Base-by-base conservation (phyloP, 2,113 vertebrate species). In the Ellobius talpinus region DNA sequence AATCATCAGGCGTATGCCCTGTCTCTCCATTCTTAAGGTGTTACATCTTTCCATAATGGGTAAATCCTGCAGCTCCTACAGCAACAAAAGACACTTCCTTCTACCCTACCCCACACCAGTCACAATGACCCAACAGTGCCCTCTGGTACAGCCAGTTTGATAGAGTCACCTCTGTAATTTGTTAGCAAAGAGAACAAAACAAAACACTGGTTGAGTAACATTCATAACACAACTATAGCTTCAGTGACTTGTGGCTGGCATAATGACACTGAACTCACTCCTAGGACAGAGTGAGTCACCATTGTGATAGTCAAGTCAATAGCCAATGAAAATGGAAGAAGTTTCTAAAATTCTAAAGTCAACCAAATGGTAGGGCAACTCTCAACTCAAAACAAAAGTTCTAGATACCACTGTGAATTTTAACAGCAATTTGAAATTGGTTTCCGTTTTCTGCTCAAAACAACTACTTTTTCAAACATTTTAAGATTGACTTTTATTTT, bases 101-200 rank as follows among this genome's bases (percentile, higher is more conserved):
- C 89, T 39, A 55, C 55, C 50, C 63, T 91, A 21, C 16, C 85
- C 24, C 61, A 66, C 61, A 66, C 72, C 63, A 74, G 81, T 89
- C 91, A 78, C 91, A 26, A 24, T 96, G 85, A 97, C 92, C 76
- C 91, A 96, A 89, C 66, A 95, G 86, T 87, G 88, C 47, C 76
- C 79, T n/a, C 9, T 36, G 79, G 91, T 92, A 81, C n/a, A 84
- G 45, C 42, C 63, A 42, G 74, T 58, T 63, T 74, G 33, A 68
- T 55, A 63, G 42, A 66, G 42, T 88, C 92, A 89, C 42, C 89
- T 65, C 72, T 82, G 19, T 72, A 55, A 55, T 63, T 93, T 96
- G 79, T 87, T 95, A 87, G 90, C 94, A 90, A 82, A 24, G 17
- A 88, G 9, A 85, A 61, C 0, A 0, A 21, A 77, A 92, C 85